phyloP scores from a whole-genome alignment of 2,888 invertebrate species.

The Nephrotoma flavescens region DNA sequence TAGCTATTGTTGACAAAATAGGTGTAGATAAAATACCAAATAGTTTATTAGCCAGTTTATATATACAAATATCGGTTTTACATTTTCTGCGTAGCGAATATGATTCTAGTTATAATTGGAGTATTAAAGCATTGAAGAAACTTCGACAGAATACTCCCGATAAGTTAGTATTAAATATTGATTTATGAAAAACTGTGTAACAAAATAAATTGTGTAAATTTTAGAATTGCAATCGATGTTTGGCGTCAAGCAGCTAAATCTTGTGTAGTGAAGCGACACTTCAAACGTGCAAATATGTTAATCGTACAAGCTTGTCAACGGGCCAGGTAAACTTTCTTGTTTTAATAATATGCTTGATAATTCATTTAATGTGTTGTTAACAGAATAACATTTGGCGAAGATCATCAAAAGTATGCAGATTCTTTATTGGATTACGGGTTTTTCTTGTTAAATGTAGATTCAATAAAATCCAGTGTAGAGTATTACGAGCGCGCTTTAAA shows the following conservation, averaged over 20 bases:
- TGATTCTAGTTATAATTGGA: slow-evolving; percentile 65
- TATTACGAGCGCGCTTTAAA: slow-evolving; percentile 67
- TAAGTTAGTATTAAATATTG: slow-evolving; percentile 30
- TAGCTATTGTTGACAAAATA: slow-evolving; percentile 37
- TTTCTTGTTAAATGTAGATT: slow-evolving; percentile 78
- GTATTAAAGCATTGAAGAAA: slow-evolving; percentile 55
- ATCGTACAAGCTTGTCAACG: slow-evolving; percentile 64
- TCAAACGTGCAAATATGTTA: slow-evolving; percentile 64
- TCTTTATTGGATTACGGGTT: slow-evolving; percentile 80
- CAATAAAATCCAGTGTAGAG: slow-evolving; percentile 67
- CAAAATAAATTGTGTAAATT: neutral
- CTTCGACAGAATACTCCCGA: slow-evolving; percentile 46
- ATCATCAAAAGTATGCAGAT: slow-evolving; percentile 74
- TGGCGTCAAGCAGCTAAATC: slow-evolving; percentile 76
- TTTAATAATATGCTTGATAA: neutral
- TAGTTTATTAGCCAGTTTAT: slow-evolving; percentile 50
- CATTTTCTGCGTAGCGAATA: slow-evolving; percentile 79
- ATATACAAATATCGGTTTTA: slow-evolving; percentile 68
- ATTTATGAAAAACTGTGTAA: neutral
- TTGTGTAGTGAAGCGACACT: slow-evolving; percentile 78
- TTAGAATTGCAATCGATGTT: slow-evolving; percentile 63
- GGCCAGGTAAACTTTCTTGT: slow-evolving; percentile 20
- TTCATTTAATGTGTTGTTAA: neutral
- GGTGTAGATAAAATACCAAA: slow-evolving; percentile 27
- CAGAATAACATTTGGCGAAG: slow-evolving; percentile 36